Evolutionary conservation across 2,797 vertebrate genomes (phyloP), one percentile per base, ranked within the genome.

Genomic region (Eulemur rubriventer): DNA sequence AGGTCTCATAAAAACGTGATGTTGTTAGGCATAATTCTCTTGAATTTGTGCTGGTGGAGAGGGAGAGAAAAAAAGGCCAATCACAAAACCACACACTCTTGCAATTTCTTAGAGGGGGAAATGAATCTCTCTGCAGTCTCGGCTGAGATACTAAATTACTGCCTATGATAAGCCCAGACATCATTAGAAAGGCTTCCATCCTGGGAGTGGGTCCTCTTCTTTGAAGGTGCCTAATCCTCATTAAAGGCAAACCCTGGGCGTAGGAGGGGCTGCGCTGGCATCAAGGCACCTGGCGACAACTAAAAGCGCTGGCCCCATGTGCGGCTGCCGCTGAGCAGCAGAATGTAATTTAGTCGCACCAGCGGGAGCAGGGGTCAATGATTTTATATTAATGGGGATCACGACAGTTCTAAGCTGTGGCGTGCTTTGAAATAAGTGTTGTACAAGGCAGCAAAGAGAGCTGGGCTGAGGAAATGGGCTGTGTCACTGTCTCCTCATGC

Each of bases 341-440:
- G 98, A 99, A 98, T 99, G 98, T 99, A 99, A 99, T 99, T 99
- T 99, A 99, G 98, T 98, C 91, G 95, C 98, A 98, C 98, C 98
- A 98, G 98, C 98, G 28, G 98, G 98, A 98, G 98, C 99, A 99
- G 98, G 98, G 99, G 99, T 99, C 98, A 99, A 99, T 99, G 98
- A 99, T 99, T 99, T 99, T 99, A 99, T 99, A 99, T 99, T 99
- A 99, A 99, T 99, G 98, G 99, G 98, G 98, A 99, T 99, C 98
- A 99, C 98, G 98, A 98, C 98, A 98, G 98, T 98, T 98, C 98
- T 98, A 98, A 98, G 98, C 98, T 99, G 98, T 98, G 98, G 98
- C 97, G 97, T 98, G 99, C 98, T 98, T 98, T 98, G 98, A 99
- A 99, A 99, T 99, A 98, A 99, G 98, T 98, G 98, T 98, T 99